A percentile compares a stretch with the other conserved stretches of the same genome.
Evolutionary conservation across 1,140 invertebrate species (phyloP).

Genomic region (Macrobrachium nipponense): DNA sequence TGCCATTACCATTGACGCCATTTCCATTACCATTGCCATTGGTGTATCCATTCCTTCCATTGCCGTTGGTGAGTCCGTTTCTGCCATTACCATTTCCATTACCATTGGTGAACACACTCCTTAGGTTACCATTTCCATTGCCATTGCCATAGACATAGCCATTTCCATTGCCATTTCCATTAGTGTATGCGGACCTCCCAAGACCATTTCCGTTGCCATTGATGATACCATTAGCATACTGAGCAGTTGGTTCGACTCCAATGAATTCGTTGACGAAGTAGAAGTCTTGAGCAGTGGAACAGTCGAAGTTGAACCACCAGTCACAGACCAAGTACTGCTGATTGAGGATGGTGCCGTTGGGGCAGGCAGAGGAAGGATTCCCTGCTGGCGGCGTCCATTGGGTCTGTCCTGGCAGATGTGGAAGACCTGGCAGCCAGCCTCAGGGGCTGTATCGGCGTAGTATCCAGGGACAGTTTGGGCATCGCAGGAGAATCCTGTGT

Average conservation of each 20-base stretch:
- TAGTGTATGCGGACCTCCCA: neutral
- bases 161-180: neutral
- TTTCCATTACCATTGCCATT: neutral
- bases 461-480: slow-evolving; percentile 2
- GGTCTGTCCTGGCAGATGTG: slow-evolving; percentile 6
- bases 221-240: neutral
- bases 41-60: neutral
- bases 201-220: neutral
- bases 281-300: neutral
- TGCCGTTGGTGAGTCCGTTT: neutral
- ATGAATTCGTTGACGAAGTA: slow-evolving; percentile 18
- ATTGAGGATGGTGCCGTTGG: slow-evolving; percentile 19
- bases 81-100: neutral
- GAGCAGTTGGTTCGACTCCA: neutral
- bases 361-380: neutral
- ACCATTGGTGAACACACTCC: neutral
- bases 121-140: neutral
- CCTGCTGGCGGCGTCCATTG: neutral
- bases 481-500: slow-evolving; percentile 3
- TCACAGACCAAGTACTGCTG: slow-evolving; percentile 22
- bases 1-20: neutral
- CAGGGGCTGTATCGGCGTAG: slow-evolving; percentile 3
- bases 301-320: slow-evolving; percentile 22
- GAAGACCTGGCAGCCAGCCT: slow-evolving; percentile 9
- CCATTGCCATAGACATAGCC: neutral